Conservation (phyloP, 2,888 invertebrate species). For the Ochlodes sylvanus region DNA sequence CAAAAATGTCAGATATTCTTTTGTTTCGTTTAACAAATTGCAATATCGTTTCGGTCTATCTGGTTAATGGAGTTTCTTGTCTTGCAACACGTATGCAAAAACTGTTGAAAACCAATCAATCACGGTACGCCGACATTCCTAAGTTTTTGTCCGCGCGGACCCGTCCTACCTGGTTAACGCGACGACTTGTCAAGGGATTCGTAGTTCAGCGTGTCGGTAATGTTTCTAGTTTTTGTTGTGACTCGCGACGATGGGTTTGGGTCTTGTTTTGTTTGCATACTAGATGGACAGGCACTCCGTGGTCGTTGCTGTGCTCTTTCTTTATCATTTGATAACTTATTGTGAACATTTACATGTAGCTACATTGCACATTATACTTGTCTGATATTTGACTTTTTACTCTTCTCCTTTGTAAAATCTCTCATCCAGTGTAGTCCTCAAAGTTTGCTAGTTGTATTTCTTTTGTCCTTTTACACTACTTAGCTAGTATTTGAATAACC, state of each 20-base stretch:
- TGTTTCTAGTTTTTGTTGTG: slow-evolving; percentile 36
- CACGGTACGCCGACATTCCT: slow-evolving; percentile 33
- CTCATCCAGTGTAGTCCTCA: too few species aligned
- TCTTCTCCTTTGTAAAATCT: too few species aligned
- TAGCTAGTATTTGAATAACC: too few species aligned
- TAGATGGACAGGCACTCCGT: neutral
- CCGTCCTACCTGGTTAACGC: slow-evolving; percentile 34
- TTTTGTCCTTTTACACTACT: too few species aligned
- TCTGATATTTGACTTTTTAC: too few species aligned
- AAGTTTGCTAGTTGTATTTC: too few species aligned
- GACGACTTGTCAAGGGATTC: slow-evolving; percentile 21
- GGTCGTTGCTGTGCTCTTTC: too few species aligned
- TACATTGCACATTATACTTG: neutral
- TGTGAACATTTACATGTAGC: too few species aligned
- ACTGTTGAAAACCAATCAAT: slow-evolving; percentile 34
- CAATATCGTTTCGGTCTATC: slow-evolving; percentile 29
- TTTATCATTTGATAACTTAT: neutral
- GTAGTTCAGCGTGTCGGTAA: slow-evolving; percentile 27
- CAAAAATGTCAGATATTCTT: slow-evolving; percentile 20
- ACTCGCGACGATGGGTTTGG: slow-evolving; percentile 14
- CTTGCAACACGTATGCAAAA: slow-evolving; percentile 31
- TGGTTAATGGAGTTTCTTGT: slow-evolving; percentile 29
- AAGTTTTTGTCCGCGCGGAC: slow-evolving; percentile 27
- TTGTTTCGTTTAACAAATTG: slow-evolving; percentile 19
- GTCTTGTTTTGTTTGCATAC: slow-evolving; percentile 32